Evolutionary conservation across 2,113 vertebrate species (phyloP), one percentile per base, ranked within the genome.

Genomic region (Chaenogobius annularis): DNA sequence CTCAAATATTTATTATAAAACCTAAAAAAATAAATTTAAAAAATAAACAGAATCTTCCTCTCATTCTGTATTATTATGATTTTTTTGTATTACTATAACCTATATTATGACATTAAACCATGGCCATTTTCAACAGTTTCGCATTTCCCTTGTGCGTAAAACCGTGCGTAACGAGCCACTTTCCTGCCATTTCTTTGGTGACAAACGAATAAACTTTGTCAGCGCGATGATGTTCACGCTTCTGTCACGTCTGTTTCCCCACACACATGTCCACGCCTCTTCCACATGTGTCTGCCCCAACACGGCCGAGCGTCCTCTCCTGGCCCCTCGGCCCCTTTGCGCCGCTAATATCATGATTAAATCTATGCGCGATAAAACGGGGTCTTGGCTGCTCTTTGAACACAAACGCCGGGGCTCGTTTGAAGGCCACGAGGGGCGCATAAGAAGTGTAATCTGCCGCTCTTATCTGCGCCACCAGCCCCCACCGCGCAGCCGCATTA

Each of bases 371-470:
- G 81, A 81, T 82, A 72, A 82, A 61, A 20, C 46, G 71, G 56
- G 15, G 8, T 7, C 8, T 20, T 55, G 0, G 72, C 61, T 47
- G 48, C 58, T 46, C 84, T 84, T 79, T 84, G 73, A 88, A 81
- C 72, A 23, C 67, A 47, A 66, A 78, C 82, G 65, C 69, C 15
- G 40, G 26, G 68, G 72, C 70, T 72, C 70, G 70, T 84, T 72
- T 82, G 78, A 85, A 84, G 80, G 68, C 7, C 76, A 72, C 68
- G 78, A 67, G 56, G 52, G 40, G 22, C 65, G 84, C 70, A 87
- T 89, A 88, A 86, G 79, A 86, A 88, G 85, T 87, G 86, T 91
- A 92, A 90, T 90, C 84, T 88, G 78, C 83, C 62, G 86, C 85
- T 79, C 83, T 88, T 91, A 90, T 86, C 55, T 31, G 86, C 82